Percentiles rank a stretch among this genome's conserved stretches.
phyloP scores from a whole-genome alignment of 2,888 invertebrate genomes.

The Carpatolechia fugitivella region DNA sequence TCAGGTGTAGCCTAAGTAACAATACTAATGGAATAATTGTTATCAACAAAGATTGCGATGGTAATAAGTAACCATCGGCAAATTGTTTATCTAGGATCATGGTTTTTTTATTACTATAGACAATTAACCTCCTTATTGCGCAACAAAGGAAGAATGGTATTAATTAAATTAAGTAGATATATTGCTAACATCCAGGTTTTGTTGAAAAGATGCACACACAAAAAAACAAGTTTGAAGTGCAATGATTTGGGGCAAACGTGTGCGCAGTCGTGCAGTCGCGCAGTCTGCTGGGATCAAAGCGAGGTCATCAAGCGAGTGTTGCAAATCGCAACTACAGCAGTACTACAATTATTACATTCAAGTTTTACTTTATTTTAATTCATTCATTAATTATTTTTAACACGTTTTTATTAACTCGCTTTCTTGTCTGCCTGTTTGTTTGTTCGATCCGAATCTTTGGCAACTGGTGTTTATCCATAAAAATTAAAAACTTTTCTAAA shows the following conservation, averaged over 20 bases:
- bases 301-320: background rate
- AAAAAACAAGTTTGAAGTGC: too few relatives aligned
- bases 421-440: too few relatives aligned
- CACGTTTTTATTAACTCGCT: too few relatives aligned
- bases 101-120: constrained; percentile 6
- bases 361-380: background rate
- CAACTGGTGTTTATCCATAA: too few relatives aligned
- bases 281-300: background rate
- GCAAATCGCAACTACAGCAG: background rate
- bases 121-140: constrained; percentile 16
- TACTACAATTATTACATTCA: background rate
- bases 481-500: too few relatives aligned
- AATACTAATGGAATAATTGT: constrained; percentile 13
- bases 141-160: constrained; percentile 6
- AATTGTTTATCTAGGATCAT: constrained; percentile 10
- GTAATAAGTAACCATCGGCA: constrained; percentile 7
- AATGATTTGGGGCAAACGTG: too few relatives aligned
- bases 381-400: too few relatives aligned
- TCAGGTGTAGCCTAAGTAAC: constrained; percentile 11
- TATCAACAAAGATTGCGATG: constrained; percentile 10
- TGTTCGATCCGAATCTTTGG: too few relatives aligned
- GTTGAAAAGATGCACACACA: too few relatives aligned
- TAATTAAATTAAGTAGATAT: too few relatives aligned
- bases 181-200: background rate
- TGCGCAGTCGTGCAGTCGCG: background rate